Evolutionary conservation across 2,888 invertebrate species (phyloP), one percentile per base, ranked within the genome.

Genomic region (Erebia palarica): DNA sequence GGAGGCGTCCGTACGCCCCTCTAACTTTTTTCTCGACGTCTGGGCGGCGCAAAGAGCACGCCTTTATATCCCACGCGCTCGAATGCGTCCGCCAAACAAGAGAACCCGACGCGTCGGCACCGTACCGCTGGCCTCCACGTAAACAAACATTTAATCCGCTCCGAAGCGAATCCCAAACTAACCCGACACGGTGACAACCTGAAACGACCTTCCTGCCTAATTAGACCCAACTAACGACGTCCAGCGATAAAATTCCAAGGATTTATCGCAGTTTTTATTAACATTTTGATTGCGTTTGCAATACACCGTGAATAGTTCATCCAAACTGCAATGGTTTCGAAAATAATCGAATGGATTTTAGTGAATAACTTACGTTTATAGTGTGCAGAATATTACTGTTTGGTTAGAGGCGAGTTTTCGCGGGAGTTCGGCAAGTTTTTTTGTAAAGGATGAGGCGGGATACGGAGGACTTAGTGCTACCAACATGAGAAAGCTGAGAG

Each of bases 11-110:
- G 81, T 85, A 91, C 91, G 91, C 92, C 92, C 92, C 91, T 86
- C 86, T 85, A 86, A 83, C 85, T 89, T 91, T 92, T 90, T 90
- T 86, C 85, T 84, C 86, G 82, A 79, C 84, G 87, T 87, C 89
- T 91, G 91, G 92, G 92, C 90, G 91, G 90, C 83, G 87, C 89
- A 78, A 84, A 82, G 86, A 84, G 85, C 87, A 89, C 91, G 91
- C 90, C 90, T 91, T 80, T 82, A 88, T 36, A 81, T 76, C 89
- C 90, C 87, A 89, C 91, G 90, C 90, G 85, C 81, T 81, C 84
- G 86, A 86, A 88, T 91, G 88, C 88, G 86, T 86, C 83, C 85
- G 79, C 80, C 83, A 82, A 86, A 85, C 83, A 82, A 86, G 84
- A 86, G 84, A 80, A 84, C 81, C 88, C 89, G 88, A 84, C 90